phyloP scores from a whole-genome alignment of 2,888 invertebrate species.

The Crioceris asparagi region DNA sequence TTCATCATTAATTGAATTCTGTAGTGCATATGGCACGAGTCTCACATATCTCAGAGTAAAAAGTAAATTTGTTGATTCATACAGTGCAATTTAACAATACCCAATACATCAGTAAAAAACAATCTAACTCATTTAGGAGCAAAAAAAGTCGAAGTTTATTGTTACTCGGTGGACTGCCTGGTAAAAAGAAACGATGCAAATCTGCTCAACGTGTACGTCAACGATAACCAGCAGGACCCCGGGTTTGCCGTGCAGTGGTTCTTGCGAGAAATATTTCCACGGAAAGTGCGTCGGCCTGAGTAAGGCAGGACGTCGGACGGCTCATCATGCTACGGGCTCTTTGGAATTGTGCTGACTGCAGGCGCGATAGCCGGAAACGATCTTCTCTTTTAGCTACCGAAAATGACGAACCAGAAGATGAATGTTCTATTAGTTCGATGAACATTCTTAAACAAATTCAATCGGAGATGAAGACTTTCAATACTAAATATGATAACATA shows the following conservation, averaged over 20 bases:
- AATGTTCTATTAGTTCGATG: no score
- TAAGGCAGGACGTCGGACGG: no score
- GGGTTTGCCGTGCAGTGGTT: constrained; percentile 4
- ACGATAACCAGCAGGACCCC: constrained; percentile 3
- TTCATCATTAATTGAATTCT: no score
- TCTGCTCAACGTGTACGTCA: constrained; percentile 3
- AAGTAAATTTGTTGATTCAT: constrained; percentile 4
- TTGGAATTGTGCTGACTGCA: no score
- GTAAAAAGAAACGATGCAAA: constrained; percentile 3
- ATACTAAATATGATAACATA: no score
- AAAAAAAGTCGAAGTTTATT: constrained; percentile 3
- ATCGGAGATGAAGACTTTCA: no score
- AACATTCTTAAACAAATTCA: no score
- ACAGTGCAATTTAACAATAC: constrained; percentile 4
- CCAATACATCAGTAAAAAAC: constrained; percentile 2
- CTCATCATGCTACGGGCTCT: no score
- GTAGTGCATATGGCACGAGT: no score
- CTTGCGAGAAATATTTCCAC: constrained; percentile 2
- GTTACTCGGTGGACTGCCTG: constrained; percentile 1
- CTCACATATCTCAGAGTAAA: constrained; percentile 2
- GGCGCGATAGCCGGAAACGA: no score
- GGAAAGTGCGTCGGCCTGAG: constrained; percentile 4
- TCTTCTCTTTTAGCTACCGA: no score
- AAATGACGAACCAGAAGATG: no score
- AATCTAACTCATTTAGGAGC: neutral